Base-by-base conservation (phyloP, 2,797 vertebrate genomes). In the Lithobates sylvaticus region DNA sequence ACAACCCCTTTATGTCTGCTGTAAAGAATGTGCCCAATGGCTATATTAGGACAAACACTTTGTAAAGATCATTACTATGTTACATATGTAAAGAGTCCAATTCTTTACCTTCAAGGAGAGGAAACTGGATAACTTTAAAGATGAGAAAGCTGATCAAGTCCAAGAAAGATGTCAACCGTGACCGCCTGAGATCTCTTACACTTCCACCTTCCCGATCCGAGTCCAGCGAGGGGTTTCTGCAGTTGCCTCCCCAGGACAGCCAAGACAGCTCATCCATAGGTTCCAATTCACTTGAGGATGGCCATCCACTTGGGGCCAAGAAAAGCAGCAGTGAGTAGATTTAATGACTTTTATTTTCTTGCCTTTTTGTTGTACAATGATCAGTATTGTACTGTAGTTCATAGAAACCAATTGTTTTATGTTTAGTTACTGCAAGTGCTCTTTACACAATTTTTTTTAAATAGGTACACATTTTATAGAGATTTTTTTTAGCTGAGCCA, bases 131-230 rank as follows among this genome's bases (percentile, higher is more conserved):
- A 94, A 95, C 98, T 26, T 91, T 98, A 90, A 99, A 98, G 94
- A 99, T 99, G 98, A 98, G 90, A 92, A 99, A 99, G 91, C 90
- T 99, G 90, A 99, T 99, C 90, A 99, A 98, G 89, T 97, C 98
- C 0, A 98, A 98, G 93, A 96, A 96, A 86, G 95, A 96, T 36
- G 92, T 91, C 88, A 97, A 96, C 89, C 94, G 97, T 0, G 98
- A 99, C 88, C 95, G 97, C 74, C 95, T 97, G 92, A 98, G 97
- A 76, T 98, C 98, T 0, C 93, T 97, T 86, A 97, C 96, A 0
- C 92, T 97, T 86, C 97, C 97, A 0, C 97, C 97, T 6, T 96
- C 96, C 0, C 97, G 96, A n/a, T 99, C 98, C 0, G 98, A 99
- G 91, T 97, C 90, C 58, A 96, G 96, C 70, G 98, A 99, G 87